These are phyloP conservation scores for Eristalis pertinax DNA, from an alignment of 2,888 invertebrate species.

Conservation along the genomic window DNA sequence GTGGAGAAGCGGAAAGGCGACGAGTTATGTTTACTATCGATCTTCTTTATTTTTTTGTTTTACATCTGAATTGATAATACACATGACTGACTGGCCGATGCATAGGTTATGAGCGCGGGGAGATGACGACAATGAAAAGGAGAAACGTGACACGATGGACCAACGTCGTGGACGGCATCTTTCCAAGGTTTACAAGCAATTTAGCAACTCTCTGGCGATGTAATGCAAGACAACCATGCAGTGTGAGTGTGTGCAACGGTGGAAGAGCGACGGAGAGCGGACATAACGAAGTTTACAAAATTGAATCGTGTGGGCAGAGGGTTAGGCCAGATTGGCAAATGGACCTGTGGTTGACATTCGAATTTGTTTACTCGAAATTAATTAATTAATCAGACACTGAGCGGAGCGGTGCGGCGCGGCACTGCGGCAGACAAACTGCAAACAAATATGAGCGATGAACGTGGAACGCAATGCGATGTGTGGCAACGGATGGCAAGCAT, in stretches of 20 bases:
- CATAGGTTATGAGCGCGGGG: background rate
- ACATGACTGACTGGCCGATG: background rate
- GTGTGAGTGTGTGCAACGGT: background rate
- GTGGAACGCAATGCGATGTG: background rate
- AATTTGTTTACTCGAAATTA: conserved; percentile 44
- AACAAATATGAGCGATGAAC: background rate
- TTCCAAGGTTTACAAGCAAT: background rate
- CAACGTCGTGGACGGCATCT: background rate
- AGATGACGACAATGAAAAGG: background rate
- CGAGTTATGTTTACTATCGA: conserved; percentile 60
- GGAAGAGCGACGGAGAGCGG: background rate
- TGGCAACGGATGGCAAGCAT: background rate
- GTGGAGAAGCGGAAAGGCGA: conserved; percentile 2
- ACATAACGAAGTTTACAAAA: background rate
- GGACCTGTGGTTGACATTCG: conserved; percentile 56
- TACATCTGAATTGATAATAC: background rate
- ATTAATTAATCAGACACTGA: conserved; percentile 17
- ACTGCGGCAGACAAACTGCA: background rate
- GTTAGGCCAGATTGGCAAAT: conserved; percentile 30
- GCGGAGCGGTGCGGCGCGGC: background rate
- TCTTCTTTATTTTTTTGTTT: conserved; percentile 30
- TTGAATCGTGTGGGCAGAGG: background rate
- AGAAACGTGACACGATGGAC: background rate
- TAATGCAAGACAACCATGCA: background rate
- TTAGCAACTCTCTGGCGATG: background rate